A percentile compares a stretch with the other conserved stretches of the same genome.
These are phyloP conservation scores for Varanus komodoensis DNA, from an alignment of 2,113 vertebrate genomes.

Conservation along the genomic window DNA sequence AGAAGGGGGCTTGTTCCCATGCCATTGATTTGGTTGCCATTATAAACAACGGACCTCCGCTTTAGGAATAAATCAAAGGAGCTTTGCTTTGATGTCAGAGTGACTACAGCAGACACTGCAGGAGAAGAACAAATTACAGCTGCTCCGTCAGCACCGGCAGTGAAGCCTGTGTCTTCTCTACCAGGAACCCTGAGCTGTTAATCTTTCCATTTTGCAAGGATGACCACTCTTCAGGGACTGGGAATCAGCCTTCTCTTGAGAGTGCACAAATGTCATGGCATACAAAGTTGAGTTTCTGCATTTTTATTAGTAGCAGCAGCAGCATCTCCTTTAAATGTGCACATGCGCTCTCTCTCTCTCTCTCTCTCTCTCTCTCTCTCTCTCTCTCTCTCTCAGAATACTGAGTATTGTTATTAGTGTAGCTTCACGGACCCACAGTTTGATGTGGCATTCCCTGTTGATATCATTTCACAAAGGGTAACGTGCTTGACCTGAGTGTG, in stretches of 20 bases:
- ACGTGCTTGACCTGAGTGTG: background rate
- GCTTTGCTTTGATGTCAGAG: constrained; percentile 23
- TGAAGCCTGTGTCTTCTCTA: constrained; percentile 9
- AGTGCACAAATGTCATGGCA: background rate
- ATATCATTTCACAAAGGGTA: constrained; percentile 8
- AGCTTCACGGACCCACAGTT: background rate
- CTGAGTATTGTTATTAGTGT: background rate
- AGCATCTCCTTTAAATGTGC: constrained; percentile 1
- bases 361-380: too few species aligned
- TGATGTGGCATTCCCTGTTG: constrained; percentile 14
- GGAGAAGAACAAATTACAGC: constrained; percentile 9
- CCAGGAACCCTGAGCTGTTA: constrained; percentile 20
- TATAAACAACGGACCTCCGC: constrained; percentile 2
- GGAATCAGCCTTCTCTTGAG: constrained; percentile 4
- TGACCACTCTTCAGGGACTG: constrained; percentile 28
- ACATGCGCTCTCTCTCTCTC: too few species aligned
- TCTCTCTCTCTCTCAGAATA: too few species aligned
- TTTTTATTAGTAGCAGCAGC: background rate
- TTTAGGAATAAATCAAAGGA: constrained; percentile 16
- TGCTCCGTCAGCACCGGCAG: constrained; percentile 20
- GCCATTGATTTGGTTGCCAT: background rate
- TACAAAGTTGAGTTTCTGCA: constrained; percentile 3
- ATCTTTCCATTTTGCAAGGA: constrained; percentile 31
- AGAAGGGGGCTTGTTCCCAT: too few species aligned
- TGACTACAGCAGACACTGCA: background rate